Conservation (phyloP, 2,797 vertebrate genomes). For the Remorina albescens region DNA sequence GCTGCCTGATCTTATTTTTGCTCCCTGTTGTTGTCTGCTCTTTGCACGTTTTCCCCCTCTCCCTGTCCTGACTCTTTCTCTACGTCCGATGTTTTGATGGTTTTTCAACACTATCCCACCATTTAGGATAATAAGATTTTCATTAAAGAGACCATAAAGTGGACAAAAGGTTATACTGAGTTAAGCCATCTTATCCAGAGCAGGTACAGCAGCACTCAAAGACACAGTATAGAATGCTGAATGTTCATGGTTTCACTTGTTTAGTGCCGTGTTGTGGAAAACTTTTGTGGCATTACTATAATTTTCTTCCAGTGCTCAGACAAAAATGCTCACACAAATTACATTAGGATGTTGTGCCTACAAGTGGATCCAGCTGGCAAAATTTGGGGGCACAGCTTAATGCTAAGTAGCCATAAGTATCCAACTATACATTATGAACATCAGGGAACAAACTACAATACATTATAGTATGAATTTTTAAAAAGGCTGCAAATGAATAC, state of each 20-base stretch:
- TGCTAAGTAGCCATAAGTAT: conserved; percentile 63
- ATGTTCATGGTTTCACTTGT: conserved; percentile 20
- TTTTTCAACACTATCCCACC: conserved; percentile 24
- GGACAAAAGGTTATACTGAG: conserved; percentile 44
- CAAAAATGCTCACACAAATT: conserved; percentile 45
- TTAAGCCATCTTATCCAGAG: conserved; percentile 48
- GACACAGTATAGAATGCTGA: conserved; percentile 17
- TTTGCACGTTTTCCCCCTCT: conserved; percentile 18
- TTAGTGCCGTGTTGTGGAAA: not conserved
- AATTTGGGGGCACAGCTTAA: conserved; percentile 41
- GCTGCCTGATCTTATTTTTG: conserved; percentile 44
- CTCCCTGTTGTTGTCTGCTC: conserved; percentile 33
- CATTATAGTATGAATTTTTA: conserved; percentile 51
- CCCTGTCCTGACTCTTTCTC: conserved; percentile 11
- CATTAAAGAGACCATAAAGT: conserved; percentile 48
- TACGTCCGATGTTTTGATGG: conserved; percentile 4
- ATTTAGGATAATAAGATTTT: conserved; percentile 50
- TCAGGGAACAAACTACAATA: conserved; percentile 53
- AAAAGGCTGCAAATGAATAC: conserved; percentile 54
- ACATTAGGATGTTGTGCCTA: conserved; percentile 53
- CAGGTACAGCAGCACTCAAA: conserved; percentile 16
- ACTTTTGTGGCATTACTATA: conserved; percentile 30
- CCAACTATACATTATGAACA: conserved; percentile 60
- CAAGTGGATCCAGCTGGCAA: conserved; percentile 70
- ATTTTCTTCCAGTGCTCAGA: conserved; percentile 43